A percentile compares a stretch with the other conserved stretches of the same genome.
Conservation (phyloP, 2,113 vertebrate genomes). For the Tenrec ecaudatus region DNA sequence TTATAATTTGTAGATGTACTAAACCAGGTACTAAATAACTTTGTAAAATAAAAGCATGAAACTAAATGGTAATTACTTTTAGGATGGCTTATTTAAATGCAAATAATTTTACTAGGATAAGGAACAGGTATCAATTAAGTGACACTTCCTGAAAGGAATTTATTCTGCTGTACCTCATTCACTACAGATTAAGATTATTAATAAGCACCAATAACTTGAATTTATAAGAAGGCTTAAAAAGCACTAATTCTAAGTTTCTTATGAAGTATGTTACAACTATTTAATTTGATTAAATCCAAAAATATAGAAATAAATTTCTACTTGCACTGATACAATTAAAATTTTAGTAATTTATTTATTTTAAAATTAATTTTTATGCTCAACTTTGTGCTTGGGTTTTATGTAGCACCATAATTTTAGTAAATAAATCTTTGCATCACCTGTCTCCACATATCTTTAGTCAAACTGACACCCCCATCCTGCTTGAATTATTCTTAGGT, state of each 20-base stretch:
- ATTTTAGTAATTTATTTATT: too few relatives aligned
- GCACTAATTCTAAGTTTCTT: background rate
- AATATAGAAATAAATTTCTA: background rate
- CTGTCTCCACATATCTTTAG: too few relatives aligned
- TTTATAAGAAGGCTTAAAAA: conserved; percentile 24
- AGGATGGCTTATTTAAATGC: conserved; percentile 58
- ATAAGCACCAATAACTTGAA: background rate
- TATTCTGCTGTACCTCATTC: conserved; percentile 42
- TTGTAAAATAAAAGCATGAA: conserved; percentile 47
- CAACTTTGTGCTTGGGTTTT: too few relatives aligned
- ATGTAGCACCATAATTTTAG: too few relatives aligned
- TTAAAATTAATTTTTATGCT: too few relatives aligned
- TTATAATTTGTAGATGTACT: background rate
- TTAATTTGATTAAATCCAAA: background rate
- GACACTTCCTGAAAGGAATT: background rate
- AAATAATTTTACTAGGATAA: conserved; percentile 58
- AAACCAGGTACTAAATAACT: conserved; percentile 19
- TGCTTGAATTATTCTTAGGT: background rate
- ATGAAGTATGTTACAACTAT: background rate
- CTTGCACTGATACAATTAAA: conserved; percentile 6
- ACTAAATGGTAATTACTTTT: conserved; percentile 40
- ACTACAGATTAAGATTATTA: background rate
- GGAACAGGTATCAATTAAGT: conserved; percentile 63
- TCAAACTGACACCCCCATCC: too few relatives aligned
- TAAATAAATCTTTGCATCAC: too few relatives aligned